Base-by-base conservation (phyloP, 2,113 vertebrate species). In the Lophotis ruficrista region DNA sequence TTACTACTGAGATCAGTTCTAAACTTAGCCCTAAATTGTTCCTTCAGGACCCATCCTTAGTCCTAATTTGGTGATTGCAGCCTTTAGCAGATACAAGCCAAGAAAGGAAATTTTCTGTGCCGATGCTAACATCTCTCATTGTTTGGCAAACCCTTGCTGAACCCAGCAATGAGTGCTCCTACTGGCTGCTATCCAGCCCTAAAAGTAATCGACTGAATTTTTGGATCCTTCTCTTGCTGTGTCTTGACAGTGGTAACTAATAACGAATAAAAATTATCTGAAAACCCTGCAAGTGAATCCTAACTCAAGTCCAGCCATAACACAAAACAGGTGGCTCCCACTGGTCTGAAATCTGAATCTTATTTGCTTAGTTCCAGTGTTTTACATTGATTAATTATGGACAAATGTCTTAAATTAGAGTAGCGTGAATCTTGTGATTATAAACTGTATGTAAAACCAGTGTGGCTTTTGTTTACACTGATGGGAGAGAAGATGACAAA, bases 181-280 rank as follows among this genome's bases (percentile, higher is more conserved):
- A 38, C 64, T 92, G 89, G 83, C 93, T 94, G 68, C 87, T 89
- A 41, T 48, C 51, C 93, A 93, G 89, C 27, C 78, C 45, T 76
- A 9, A 48, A 87, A 94, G 94, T 69, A 93, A 65, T 83, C 69
- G 71, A 35, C 83, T 71, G 81, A 51, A 41, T 51, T 89, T 92
- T 95, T 96, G 38, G 45, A 93, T 79, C n/a, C 45, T 85, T 93
- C 37, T 78, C 33, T 60, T 89, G 69, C 86, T 94, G 43, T 81
- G 35, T 97, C 84, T 95, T 94, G 87, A 96, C 89, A 82, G 61
- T 84, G 86, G 94, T 96, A 93, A 95, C 91, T 85, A 93, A 94
- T 82, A 95, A 97, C 79, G 93, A 90, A 43, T 24, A 65, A 80
- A 41, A 87, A 28, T 19, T 37, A 53, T 89, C 60, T 92, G 53